Percentiles rank a stretch among this genome's conserved stretches.
These are phyloP conservation scores for Esox niger DNA, from an alignment of 2,113 vertebrate genomes.

Conservation along the genomic window DNA sequence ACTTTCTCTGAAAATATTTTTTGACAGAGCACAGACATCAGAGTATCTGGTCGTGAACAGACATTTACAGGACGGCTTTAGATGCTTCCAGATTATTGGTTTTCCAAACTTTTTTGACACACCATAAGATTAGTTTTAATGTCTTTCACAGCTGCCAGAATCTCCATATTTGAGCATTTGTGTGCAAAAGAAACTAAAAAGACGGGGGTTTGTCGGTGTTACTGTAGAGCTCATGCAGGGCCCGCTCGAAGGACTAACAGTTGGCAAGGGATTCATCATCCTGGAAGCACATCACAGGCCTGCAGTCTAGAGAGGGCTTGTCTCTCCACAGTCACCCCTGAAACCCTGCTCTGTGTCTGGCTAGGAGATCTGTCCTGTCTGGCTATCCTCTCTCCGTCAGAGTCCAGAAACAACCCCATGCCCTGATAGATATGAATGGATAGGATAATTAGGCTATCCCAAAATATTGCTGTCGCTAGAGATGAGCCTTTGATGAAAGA, in stretches of 20 bases:
- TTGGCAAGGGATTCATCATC: too few species aligned
- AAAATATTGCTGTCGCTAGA: neutral
- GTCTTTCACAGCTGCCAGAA: conserved; percentile 16
- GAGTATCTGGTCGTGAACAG: neutral
- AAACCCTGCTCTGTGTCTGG: too few species aligned
- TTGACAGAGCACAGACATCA: neutral
- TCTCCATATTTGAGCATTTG: neutral
- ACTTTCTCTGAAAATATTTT: neutral
- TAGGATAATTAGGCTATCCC: too few species aligned
- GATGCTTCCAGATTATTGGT: neutral
- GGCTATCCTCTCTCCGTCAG: too few species aligned
- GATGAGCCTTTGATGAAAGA: neutral
- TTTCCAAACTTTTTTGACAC: neutral
- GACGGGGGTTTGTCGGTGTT: neutral
- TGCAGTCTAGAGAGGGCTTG: too few species aligned
- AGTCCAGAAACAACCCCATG: neutral
- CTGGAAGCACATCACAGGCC: too few species aligned
- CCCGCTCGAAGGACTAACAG: neutral
- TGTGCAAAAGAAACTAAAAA: neutral
- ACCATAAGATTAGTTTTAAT: neutral
- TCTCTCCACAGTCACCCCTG: too few species aligned
- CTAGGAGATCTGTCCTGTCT: too few species aligned
- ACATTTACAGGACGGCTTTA: neutral
- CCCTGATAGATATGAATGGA: neutral
- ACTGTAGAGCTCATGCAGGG: neutral